Percentiles rank a stretch among this genome's conserved stretches.
These are phyloP conservation scores for Catagonus wagneri DNA, from an alignment of 2,113 vertebrate genomes.

Conservation along the genomic window DNA sequence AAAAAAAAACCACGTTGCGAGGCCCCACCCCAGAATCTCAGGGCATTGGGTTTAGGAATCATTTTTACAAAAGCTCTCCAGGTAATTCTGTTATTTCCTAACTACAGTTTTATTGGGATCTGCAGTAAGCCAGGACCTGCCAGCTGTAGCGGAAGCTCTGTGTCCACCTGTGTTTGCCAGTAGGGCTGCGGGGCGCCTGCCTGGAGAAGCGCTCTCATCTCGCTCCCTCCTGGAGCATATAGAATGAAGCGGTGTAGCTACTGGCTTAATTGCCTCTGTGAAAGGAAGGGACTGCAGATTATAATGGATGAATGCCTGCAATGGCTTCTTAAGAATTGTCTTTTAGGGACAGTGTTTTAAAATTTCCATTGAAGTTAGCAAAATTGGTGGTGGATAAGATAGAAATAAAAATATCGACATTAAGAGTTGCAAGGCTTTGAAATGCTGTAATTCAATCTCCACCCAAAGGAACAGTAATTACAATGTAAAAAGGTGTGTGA, in stretches of 20 bases:
- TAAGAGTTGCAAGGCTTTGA: not conserved
- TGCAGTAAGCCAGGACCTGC: not conserved
- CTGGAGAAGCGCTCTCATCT: not conserved
- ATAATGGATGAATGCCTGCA: not conserved
- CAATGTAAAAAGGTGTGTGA: not conserved
- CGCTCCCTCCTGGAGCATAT: not conserved
- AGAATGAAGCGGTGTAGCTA: not conserved
- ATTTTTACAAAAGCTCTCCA: slow-evolving; percentile 10
- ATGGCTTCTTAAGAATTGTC: slow-evolving; percentile 22
- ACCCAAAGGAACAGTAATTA: slow-evolving; percentile 42
- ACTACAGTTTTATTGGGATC: not conserved
- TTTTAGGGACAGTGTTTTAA: slow-evolving; percentile 48
- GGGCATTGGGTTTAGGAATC: not conserved
- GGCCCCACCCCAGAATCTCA: not conserved
- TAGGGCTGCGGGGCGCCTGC: fast-evolving
- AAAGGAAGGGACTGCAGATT: not conserved
- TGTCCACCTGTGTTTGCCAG: not conserved
- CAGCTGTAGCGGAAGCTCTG: fast-evolving
- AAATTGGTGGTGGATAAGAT: not conserved
- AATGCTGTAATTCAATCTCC: slow-evolving; percentile 28
- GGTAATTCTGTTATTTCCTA: not conserved
- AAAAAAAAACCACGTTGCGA: not conserved
- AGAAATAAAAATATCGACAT: slow-evolving; percentile 11
- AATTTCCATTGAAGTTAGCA: slow-evolving; percentile 22
- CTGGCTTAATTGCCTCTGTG: not conserved